These are phyloP conservation scores for Poicephalus gulielmi DNA, from an alignment of 2,113 vertebrate genomes.

Conservation along the genomic window DNA sequence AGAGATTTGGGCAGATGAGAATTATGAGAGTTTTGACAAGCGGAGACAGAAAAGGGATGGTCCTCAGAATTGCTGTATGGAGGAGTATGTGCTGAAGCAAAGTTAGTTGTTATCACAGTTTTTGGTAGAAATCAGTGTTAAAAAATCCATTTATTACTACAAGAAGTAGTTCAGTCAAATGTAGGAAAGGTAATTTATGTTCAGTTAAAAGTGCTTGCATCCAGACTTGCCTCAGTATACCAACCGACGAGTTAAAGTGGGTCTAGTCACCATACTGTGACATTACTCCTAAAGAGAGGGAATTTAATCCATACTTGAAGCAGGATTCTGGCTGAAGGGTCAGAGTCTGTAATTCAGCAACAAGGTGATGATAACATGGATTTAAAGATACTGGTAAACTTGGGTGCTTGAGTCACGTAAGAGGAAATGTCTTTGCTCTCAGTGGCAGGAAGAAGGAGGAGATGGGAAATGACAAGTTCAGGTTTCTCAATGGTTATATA, in stretches of 20 bases:
- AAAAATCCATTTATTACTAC: neutral
- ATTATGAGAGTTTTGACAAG: neutral
- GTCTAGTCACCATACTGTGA: neutral
- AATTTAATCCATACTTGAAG: neutral
- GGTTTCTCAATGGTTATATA: neutral
- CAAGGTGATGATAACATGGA: neutral
- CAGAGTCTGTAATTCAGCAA: neutral
- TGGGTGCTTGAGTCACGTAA: neutral
- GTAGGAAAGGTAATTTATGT: neutral
- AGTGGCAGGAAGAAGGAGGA: neutral
- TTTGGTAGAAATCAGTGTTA: neutral
- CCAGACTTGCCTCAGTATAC: neutral
- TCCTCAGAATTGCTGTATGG: neutral
- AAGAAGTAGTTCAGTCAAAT: neutral
- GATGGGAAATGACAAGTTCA: neutral
- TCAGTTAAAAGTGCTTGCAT: neutral
- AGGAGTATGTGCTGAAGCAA: neutral
- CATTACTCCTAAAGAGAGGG: neutral
- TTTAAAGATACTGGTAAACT: neutral
- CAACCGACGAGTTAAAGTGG: neutral
- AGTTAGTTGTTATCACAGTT: neutral
- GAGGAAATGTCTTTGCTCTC: neutral
- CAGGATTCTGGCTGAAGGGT: neutral
- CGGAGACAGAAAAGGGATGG: neutral
- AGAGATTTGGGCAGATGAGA: neutral